phyloP scores from a whole-genome alignment of 2,888 invertebrate species.

The Pomacea canaliculata region DNA sequence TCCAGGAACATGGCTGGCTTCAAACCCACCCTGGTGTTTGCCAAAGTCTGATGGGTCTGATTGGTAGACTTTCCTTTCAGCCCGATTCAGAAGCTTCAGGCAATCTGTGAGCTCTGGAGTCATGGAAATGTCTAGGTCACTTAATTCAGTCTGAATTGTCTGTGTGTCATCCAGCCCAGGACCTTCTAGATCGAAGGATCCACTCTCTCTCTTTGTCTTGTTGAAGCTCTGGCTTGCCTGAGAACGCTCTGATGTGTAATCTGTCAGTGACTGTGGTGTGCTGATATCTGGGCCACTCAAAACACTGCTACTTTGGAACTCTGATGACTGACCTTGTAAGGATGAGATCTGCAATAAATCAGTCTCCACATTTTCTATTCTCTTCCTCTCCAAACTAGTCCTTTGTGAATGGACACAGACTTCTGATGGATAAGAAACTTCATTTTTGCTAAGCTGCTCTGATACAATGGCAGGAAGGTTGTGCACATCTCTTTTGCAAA shows the following conservation, averaged over 20 bases:
- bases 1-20: background rate
- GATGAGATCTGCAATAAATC: background rate
- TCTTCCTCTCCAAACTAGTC: background rate
- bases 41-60: slow-evolving; percentile 7
- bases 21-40: background rate
- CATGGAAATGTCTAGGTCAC: slow-evolving; percentile 58
- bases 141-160: slow-evolving; percentile 50
- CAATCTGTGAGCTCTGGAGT: slow-evolving; percentile 66
- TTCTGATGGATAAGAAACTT: background rate
- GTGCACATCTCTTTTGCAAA: background rate
- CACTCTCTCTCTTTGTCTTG: slow-evolving; percentile 39
- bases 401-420: too few species aligned
- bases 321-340: background rate
- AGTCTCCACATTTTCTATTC: background rate
- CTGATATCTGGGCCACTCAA: slow-evolving; percentile 46
- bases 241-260: background rate
- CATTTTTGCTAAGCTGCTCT: background rate
- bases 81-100: slow-evolving; percentile 61
- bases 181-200: slow-evolving; percentile 57
- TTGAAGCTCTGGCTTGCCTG: slow-evolving; percentile 4
- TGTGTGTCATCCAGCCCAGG: slow-evolving; percentile 52
- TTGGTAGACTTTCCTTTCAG: slow-evolving; percentile 60
- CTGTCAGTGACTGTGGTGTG: slow-evolving; percentile 4
- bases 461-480: background rate
- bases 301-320: slow-evolving; percentile 31